Evolutionary conservation across 2,797 vertebrate genomes (phyloP).

Genomic region (Periparus ater): DNA sequence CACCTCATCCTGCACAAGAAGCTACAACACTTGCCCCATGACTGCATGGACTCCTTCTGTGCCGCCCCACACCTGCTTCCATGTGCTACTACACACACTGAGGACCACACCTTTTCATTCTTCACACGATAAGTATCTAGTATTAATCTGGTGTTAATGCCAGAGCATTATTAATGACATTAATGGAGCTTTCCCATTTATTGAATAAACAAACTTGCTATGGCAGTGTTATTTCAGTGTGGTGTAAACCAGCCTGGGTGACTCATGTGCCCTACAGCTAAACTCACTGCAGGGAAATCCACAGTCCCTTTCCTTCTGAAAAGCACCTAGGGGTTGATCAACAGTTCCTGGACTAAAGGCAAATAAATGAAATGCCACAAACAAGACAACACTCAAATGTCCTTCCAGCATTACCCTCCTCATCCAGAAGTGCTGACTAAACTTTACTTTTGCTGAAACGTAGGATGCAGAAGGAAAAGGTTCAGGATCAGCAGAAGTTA

Average conservation of each 20-base stretch:
- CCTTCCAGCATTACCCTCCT: neutral
- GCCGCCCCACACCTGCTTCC: rapidly evolving
- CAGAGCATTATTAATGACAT: neutral
- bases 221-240: neutral
- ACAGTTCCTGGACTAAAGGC: neutral
- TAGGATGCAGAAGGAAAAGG: neutral
- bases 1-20: neutral
- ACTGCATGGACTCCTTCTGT: neutral
- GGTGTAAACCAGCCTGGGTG: neutral
- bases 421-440: neutral
- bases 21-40: neutral
- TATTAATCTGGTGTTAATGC: neutral
- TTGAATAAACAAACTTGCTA: neutral
- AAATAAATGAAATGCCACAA: neutral
- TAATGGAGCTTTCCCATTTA: neutral
- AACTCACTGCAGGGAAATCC: neutral
- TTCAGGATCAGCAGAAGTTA: neutral
- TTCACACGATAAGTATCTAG: neutral
- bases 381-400: neutral
- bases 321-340: neutral
- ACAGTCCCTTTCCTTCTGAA: neutral
- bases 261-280: neutral
- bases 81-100: neutral
- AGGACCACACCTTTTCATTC: neutral
- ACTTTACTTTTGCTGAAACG: neutral